Evolutionary conservation across 2,888 invertebrate species (phyloP).

Genomic region (Ptychoptera albimana): DNA sequence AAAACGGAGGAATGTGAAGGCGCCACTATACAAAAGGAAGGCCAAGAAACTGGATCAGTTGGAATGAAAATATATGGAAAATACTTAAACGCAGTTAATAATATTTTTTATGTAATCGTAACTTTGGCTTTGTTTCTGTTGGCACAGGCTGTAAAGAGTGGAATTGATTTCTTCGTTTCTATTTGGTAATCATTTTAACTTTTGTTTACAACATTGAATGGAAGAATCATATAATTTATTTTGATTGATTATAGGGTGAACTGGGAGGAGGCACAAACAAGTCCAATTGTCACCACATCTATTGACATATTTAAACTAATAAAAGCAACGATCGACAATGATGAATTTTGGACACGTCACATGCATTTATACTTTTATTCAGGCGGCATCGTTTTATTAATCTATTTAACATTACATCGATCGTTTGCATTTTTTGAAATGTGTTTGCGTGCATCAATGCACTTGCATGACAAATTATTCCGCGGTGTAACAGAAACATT

Average conservation of each 20-base stretch:
- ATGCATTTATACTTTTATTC: constrained; percentile 31
- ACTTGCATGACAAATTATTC: constrained; percentile 45
- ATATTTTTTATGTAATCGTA: constrained; percentile 14
- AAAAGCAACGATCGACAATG: neutral
- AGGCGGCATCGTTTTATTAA: constrained; percentile 31
- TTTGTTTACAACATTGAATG: neutral
- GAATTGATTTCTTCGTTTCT: constrained; percentile 27
- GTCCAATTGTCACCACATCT: neutral
- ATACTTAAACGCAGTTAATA: constrained; percentile 23
- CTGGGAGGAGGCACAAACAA: constrained; percentile 29
- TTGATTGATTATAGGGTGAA: constrained; percentile 36
- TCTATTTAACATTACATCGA: constrained; percentile 12
- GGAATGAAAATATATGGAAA: constrained; percentile 13
- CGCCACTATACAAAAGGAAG: constrained; percentile 7
- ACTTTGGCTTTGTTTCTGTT: constrained; percentile 18
- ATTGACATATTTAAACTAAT: neutral
- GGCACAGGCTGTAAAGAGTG: constrained; percentile 20
- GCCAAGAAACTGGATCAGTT: constrained; percentile 8
- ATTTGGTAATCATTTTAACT: constrained; percentile 18
- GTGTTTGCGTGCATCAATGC: constrained; percentile 38
- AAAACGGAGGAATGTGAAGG: constrained; percentile 10
- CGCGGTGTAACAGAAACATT: constrained; percentile 37
- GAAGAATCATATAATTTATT: neutral
- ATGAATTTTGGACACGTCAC: constrained; percentile 21
- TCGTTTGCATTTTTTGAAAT: constrained; percentile 33